Evolutionary conservation across 2,888 invertebrate species (phyloP), one percentile per base, ranked within the genome.

Genomic region (Leptura quadrifasciata): DNA sequence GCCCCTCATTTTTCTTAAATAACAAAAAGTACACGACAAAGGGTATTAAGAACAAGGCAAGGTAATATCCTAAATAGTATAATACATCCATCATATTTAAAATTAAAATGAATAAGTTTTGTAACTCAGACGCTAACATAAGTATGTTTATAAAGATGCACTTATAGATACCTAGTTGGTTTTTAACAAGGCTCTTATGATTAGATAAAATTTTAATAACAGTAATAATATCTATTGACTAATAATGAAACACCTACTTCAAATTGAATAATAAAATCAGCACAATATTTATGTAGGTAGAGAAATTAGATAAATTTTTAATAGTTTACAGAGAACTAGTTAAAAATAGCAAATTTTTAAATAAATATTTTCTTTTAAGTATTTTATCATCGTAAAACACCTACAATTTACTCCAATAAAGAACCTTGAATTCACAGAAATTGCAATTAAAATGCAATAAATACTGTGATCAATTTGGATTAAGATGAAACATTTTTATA

Each of bases 1-100:
- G 61, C 15, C 78, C 80, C 10, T 81, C 79, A 24, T 83, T 77
- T 57, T 82, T 80, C 72, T 82, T 85, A 18, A 82, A 81, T 39
- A 86, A 79, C 9, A 86, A 39, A 20, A 84, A 79, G 74, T 87
- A 87, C n/a, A 82, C 18, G 8, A 86, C 81, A 54, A 87, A 78
- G 2, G 87, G 86, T 12, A 84, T 74, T 12, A 84, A 47, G 57
- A 86, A 83, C 52, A 88, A 79, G 0, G 84, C 80, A 35, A 81
- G 72, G 69, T 84, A 85, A 78, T 86, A 86, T 10, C 76, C 68
- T 20, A 78, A 47, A 72, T 77, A 67, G 47, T 74, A 78, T 15
- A 75, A 68, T 35, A 70, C 24, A 52, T 61, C 61, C 71, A 71
- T 71, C 47, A 39, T 3, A 31, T 39, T 39, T 39, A 15, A 15